Evolutionary conservation across 2,888 invertebrate genomes (phyloP).

Genomic region (Volucella zonaria): DNA sequence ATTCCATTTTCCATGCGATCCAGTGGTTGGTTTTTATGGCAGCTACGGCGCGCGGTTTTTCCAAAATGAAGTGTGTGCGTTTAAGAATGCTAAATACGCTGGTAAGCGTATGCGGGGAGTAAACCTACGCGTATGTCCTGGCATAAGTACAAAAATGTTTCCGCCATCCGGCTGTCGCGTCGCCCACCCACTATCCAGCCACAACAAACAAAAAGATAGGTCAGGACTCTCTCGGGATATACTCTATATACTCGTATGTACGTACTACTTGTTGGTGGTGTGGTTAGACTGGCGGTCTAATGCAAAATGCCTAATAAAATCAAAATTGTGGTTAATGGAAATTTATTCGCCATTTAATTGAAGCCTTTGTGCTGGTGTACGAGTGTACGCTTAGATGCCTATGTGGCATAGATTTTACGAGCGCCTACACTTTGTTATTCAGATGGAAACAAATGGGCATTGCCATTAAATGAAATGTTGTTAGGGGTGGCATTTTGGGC

Average conservation of each 20-base stretch:
- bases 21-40: slow-evolving; percentile 41
- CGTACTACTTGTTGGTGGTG: slow-evolving; percentile 28
- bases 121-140: slow-evolving; percentile 21
- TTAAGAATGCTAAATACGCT: slow-evolving; percentile 33
- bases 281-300: slow-evolving; percentile 30
- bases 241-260: too few relatives aligned
- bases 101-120: too few relatives aligned
- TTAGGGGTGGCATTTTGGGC: neutral
- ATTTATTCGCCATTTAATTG: slow-evolving; percentile 68
- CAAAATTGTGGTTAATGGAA: slow-evolving; percentile 71
- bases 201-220: too few relatives aligned
- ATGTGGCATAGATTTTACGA: slow-evolving; percentile 18
- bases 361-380: slow-evolving; percentile 39
- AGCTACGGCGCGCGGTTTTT: slow-evolving; percentile 12
- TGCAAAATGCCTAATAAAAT: slow-evolving; percentile 66
- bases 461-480: slow-evolving; percentile 37
- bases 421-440: slow-evolving; percentile 39
- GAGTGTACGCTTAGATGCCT: too few relatives aligned
- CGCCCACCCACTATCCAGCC: neutral
- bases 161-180: neutral
- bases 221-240: too few relatives aligned
- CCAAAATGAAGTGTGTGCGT: slow-evolving; percentile 45
- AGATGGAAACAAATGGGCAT: slow-evolving; percentile 58
- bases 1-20: slow-evolving; percentile 23
- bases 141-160: slow-evolving; percentile 39